A percentile compares a stretch with the other conserved stretches of the same genome.
Evolutionary conservation across 2,888 invertebrate species (phyloP).

Genomic region (Nineta flava): DNA sequence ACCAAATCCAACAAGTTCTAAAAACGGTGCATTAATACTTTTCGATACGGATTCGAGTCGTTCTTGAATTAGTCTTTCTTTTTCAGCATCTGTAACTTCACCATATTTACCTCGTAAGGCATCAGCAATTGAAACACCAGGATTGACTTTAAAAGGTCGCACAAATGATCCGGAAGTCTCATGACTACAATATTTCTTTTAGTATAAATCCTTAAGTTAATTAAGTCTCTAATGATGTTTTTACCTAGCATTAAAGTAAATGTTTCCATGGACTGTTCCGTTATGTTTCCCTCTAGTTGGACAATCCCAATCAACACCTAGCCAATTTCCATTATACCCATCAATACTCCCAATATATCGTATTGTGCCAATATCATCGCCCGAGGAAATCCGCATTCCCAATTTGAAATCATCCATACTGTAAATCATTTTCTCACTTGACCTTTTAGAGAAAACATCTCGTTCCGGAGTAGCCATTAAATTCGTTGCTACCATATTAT

Average conservation of each 20-base stretch:
- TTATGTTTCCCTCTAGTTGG: slow-evolving; percentile 79
- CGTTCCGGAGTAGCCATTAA: background rate
- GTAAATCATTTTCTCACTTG: background rate
- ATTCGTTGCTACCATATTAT: background rate
- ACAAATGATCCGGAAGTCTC: slow-evolving; percentile 83
- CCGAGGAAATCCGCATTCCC: slow-evolving; percentile 25
- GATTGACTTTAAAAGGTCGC: slow-evolving; percentile 61
- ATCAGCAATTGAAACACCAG: slow-evolving; percentile 52
- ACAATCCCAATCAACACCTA: slow-evolving; percentile 97
- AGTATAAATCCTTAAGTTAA: no score
- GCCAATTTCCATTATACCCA: slow-evolving; percentile 60
- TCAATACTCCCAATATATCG: slow-evolving; percentile 60
- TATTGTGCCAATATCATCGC: slow-evolving; percentile 38
- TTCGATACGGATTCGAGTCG: slow-evolving; percentile 46
- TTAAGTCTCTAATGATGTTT: background rate
- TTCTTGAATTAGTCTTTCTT: slow-evolving; percentile 39
- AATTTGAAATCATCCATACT: slow-evolving; percentile 12
- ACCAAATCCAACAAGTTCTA: slow-evolving; percentile 84
- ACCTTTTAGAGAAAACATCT: background rate
- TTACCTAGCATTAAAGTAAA: slow-evolving; percentile 64
- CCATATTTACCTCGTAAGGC: slow-evolving; percentile 60
- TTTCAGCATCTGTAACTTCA: slow-evolving; percentile 36
- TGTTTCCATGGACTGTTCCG: slow-evolving; percentile 63
- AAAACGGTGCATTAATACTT: slow-evolving; percentile 61
- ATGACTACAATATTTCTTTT: slow-evolving; percentile 28